Percentiles rank a stretch among this genome's conserved stretches.
phyloP scores from a whole-genome alignment of 2,888 invertebrate species.

The Hydriomena furcata region DNA sequence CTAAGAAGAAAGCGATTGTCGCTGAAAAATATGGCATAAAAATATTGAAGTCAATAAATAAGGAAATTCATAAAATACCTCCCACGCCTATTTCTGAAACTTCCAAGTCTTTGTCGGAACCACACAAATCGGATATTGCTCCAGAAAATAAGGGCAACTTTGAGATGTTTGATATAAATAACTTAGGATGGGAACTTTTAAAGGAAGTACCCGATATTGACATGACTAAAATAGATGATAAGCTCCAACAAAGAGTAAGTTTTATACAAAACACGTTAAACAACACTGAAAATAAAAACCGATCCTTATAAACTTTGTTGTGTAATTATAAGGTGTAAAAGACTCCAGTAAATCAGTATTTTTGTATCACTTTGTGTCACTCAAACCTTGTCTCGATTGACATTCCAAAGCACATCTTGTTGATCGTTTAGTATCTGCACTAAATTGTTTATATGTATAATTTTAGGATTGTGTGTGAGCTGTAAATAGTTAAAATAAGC shows the following conservation, averaged over 20 bases:
- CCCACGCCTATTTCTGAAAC: conserved; percentile 76
- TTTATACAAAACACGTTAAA: conserved; percentile 59
- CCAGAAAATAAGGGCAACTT: conserved; percentile 80
- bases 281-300: conserved; percentile 55
- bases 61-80: conserved; percentile 79
- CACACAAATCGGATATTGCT: conserved; percentile 63
- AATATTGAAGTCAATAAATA: conserved; percentile 75
- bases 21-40: conserved; percentile 56
- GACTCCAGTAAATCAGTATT: conserved; percentile 75
- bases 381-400: conserved; percentile 42
- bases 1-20: conserved; percentile 51
- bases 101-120: conserved; percentile 62
- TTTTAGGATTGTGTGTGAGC: conserved; percentile 54
- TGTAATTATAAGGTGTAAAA: conserved; percentile 75
- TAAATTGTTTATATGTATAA: conserved; percentile 51
- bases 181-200: conserved; percentile 83
- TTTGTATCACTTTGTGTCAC: conserved; percentile 63
- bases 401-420: conserved; percentile 65
- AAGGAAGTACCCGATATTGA: conserved; percentile 78
- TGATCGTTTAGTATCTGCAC: conserved; percentile 72
- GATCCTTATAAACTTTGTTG: conserved; percentile 79
- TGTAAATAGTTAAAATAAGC: conserved; percentile 68
- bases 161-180: conserved; percentile 84
- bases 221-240: conserved; percentile 64
- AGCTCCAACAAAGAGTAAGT: conserved; percentile 64